Conservation (phyloP, 2,888 invertebrate genomes). For the Lithosia quadra region DNA sequence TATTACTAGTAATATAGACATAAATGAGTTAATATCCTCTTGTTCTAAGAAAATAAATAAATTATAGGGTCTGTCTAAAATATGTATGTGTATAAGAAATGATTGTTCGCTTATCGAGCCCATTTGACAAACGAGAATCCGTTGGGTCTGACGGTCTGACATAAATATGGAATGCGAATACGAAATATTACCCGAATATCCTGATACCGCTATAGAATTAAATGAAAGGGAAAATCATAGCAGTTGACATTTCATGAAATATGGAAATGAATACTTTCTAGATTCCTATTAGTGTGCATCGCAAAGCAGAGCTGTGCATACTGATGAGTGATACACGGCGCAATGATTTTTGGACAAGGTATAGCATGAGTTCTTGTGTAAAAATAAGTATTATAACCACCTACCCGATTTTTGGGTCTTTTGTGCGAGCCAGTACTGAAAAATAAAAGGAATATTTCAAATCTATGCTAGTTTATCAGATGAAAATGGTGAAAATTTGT, state of each 20-base stretch:
- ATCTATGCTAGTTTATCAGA: too few species aligned
- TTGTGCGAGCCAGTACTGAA: too few species aligned
- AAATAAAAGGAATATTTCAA: too few species aligned
- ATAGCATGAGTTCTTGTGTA: too few species aligned
- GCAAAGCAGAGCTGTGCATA: not conserved
- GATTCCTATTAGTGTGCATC: not conserved
- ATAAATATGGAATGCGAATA: constrained; percentile 27
- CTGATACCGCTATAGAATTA: not conserved
- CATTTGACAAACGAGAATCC: constrained; percentile 35
- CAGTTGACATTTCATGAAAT: not conserved
- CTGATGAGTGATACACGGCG: not conserved
- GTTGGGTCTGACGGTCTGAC: constrained; percentile 31
- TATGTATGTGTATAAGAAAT: constrained; percentile 3
- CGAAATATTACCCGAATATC: constrained; percentile 17
- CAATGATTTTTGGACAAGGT: too few species aligned
- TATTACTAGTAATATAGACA: too few species aligned
- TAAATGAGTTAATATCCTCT: too few species aligned
- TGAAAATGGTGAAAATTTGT: too few species aligned
- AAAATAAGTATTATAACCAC: too few species aligned
- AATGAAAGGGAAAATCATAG: constrained; percentile 1
- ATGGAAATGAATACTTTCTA: not conserved
- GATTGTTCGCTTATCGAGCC: constrained; percentile 27
- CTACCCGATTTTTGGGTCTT: too few species aligned
- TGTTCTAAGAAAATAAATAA: not conserved
- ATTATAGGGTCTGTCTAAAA: not conserved